Conservation (phyloP, 2,113 vertebrate genomes). For the Myrmecobius fasciatus region DNA sequence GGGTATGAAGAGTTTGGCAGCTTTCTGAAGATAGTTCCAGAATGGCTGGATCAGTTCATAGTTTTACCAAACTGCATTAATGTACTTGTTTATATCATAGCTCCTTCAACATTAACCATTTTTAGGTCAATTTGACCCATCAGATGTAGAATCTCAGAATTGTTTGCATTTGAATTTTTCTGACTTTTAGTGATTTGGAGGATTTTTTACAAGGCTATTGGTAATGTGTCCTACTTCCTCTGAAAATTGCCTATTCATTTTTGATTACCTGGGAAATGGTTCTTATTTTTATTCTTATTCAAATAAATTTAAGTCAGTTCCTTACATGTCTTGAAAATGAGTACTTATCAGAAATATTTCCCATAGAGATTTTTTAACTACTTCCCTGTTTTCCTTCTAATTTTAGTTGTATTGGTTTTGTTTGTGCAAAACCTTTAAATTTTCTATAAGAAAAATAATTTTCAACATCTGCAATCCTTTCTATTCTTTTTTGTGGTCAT, state of each 20-base stretch:
- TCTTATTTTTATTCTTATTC: neutral
- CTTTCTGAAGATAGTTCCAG: neutral
- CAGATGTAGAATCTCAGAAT: neutral
- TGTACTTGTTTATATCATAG: neutral
- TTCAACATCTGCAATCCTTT: neutral
- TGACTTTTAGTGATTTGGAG: neutral
- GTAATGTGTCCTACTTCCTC: neutral
- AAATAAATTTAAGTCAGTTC: neutral
- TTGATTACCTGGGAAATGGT: neutral
- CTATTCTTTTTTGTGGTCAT: neutral
- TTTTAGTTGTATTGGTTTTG: neutral
- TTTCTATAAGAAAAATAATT: neutral
- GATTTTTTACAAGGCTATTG: neutral
- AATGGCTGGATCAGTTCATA: neutral
- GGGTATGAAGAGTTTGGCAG: neutral
- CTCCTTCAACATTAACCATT: neutral
- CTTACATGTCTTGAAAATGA: neutral
- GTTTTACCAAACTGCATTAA: neutral
- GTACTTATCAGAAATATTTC: neutral
- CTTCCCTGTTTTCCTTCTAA: neutral
- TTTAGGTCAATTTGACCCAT: neutral
- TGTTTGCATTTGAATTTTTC: neutral
- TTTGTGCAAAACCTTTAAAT: neutral
- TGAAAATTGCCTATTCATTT: neutral
- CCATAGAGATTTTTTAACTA: neutral